Evolutionary conservation across 2,797 vertebrate genomes (phyloP), one percentile per base, ranked within the genome.

Genomic region (Graptemys geographica): DNA sequence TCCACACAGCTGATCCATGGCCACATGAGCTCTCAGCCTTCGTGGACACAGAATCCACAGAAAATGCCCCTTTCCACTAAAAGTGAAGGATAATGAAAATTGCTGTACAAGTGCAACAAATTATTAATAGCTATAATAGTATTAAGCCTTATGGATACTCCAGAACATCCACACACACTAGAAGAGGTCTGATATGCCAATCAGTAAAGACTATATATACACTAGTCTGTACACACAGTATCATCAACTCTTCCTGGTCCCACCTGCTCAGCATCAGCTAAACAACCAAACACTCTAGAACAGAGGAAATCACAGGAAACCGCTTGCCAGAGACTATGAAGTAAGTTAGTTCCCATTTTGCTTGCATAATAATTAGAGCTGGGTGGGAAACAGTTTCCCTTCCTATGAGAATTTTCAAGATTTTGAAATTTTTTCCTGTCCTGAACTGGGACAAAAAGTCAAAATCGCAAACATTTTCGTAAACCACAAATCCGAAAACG

Each of bases 291-390:
- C 2, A 2, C 13, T 13, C 19, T 3, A 55, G 21, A 52, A 79
- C 0, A 1, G 47, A 33, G 47, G 27, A 47, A 11, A 12, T 33
- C 23, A 51, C 27, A 3, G 31, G 47, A 27, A 27, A 37, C 41
- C 52, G 78, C n/a, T 44, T 44, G 41, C 37, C 69, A 74, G 10
- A 76, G 72, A 44, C 37, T 13, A 76, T 8, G 25, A 76, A 76
- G 11, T 41, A 44, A 27, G 41, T 47, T 47, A 13, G 6, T 65
- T 23, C 4, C 27, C 87, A 21, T 21, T 13, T 19, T 76, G 72
- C 41, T 44, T 23, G 41, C 7, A 25, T 47, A 25, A 76, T 12
- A 47, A 25, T 44, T 76, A 76, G 33, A 65, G 33, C 18, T 9
- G 33, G 16, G 33, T 65, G 28, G 16, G 33, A 9, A 65, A 65